A percentile compares a stretch with the other conserved stretches of the same genome.
Evolutionary conservation across 1,140 invertebrate genomes (phyloP).

Genomic region (Muscidifurax raptorellus): DNA sequence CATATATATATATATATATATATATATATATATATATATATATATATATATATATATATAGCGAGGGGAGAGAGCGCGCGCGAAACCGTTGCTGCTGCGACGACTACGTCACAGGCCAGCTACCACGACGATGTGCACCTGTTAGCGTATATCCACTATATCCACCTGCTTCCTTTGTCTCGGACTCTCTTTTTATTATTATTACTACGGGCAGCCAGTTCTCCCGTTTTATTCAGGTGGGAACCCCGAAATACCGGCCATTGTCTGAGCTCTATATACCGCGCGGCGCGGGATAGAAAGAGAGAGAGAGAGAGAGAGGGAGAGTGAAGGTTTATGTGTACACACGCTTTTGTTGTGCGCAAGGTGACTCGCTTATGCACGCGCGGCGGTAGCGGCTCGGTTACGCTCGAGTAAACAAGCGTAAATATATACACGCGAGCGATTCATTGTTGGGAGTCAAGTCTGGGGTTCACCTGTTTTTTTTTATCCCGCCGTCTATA

Average conservation of each 20-base stretch:
- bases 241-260: constrained; percentile 28
- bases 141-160: constrained; percentile 14
- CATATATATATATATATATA: too few relatives aligned
- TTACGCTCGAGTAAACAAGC: constrained; percentile 28
- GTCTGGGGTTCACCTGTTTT: neutral
- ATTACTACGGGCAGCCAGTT: neutral
- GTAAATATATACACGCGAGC: constrained; percentile 11
- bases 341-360: constrained; percentile 15
- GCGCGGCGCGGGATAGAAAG: neutral
- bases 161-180: constrained; percentile 31
- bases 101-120: constrained; percentile 11
- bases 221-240: constrained; percentile 40
- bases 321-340: constrained; percentile 17
- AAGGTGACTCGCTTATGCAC: constrained; percentile 42
- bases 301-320: neutral
- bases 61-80: constrained; percentile 51
- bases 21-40: too few relatives aligned
- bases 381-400: neutral
- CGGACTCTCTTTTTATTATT: constrained; percentile 16
- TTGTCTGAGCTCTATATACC: constrained; percentile 20
- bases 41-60: constrained; percentile 14
- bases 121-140: constrained; percentile 25
- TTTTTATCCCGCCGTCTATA: too few relatives aligned
- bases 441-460: constrained; percentile 1
- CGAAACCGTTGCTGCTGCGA: constrained; percentile 24